Conservation (phyloP, 2,113 vertebrate genomes). For the Cryptotis parvus region DNA sequence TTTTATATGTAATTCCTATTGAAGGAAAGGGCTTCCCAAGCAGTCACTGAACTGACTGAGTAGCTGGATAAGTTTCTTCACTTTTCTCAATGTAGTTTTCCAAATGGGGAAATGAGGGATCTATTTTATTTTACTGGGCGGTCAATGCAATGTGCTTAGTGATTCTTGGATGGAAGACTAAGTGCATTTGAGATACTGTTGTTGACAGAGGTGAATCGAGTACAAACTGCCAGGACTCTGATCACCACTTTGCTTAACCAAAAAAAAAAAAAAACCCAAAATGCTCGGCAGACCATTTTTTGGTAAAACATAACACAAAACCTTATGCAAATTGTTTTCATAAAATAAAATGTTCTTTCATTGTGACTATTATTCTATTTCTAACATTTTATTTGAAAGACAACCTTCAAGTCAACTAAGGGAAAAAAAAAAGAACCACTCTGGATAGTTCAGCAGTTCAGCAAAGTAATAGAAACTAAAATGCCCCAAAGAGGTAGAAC, state of each 20-base stretch:
- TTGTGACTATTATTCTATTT: slow-evolving; percentile 26
- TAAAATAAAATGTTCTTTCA: slow-evolving; percentile 46
- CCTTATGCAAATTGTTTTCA: slow-evolving; percentile 51
- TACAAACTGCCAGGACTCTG: slow-evolving; percentile 3
- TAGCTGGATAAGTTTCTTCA: slow-evolving; percentile 45
- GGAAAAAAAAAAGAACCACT: slow-evolving; percentile 41
- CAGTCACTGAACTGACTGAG: slow-evolving; percentile 36
- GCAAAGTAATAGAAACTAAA: slow-evolving; percentile 8
- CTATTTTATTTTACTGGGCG: slow-evolving; percentile 69
- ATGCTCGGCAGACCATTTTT: not conserved
- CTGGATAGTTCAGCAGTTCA: slow-evolving; percentile 37
- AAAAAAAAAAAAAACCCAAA: too few relatives aligned
- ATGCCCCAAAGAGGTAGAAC: not conserved
- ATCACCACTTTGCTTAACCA: not conserved
- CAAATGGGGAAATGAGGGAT: slow-evolving; percentile 32
- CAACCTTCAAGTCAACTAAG: slow-evolving; percentile 20
- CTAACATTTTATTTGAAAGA: slow-evolving; percentile 60
- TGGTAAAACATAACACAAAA: not conserved
- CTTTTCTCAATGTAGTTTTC: slow-evolving; percentile 46
- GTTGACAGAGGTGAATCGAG: slow-evolving; percentile 60
- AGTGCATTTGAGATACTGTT: slow-evolving; percentile 56
- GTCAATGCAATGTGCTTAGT: not conserved
- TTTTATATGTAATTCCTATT: too few relatives aligned
- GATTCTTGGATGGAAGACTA: slow-evolving; percentile 53
- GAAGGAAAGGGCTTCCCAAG: too few relatives aligned